A percentile compares a stretch with the other conserved stretches of the same genome.
Conservation (phyloP, 2,888 invertebrate species). For the Tenthredo distinguenda region DNA sequence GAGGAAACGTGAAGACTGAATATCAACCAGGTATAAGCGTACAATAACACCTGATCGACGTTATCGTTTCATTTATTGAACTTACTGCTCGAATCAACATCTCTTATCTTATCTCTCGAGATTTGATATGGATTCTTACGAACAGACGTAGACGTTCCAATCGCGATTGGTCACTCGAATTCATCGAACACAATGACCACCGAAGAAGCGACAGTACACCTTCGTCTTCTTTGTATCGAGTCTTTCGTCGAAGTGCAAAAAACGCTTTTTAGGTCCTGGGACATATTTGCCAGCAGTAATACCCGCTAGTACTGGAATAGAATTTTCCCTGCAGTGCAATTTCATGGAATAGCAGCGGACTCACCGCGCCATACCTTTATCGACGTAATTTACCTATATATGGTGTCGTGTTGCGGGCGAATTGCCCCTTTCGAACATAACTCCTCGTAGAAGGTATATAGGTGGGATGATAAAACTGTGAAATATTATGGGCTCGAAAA, state of each 20-base stretch:
- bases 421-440: slow-evolving; percentile 13
- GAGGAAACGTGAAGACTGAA: not conserved
- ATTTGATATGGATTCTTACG: not conserved
- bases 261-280: not conserved
- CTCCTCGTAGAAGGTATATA: not conserved
- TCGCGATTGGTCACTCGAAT: slow-evolving; percentile 2
- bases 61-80: not conserved
- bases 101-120: slow-evolving; percentile 7
- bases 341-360: not conserved
- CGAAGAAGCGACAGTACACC: not conserved
- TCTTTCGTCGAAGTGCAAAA: not conserved
- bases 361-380: not conserved
- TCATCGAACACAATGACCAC: not conserved
- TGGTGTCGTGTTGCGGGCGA: slow-evolving; percentile 18
- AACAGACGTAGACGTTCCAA: not conserved
- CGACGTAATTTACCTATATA: not conserved
- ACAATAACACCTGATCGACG: not conserved
- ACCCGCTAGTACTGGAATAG: not conserved
- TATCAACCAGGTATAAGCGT: not conserved
- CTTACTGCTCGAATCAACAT: not conserved
- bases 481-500: not conserved
- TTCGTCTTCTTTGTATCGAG: not conserved
- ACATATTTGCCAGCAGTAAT: not conserved
- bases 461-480: not conserved
- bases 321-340: not conserved